Conservation (phyloP, 1,140 invertebrate genomes). For the Cydia fagiglandana region DNA sequence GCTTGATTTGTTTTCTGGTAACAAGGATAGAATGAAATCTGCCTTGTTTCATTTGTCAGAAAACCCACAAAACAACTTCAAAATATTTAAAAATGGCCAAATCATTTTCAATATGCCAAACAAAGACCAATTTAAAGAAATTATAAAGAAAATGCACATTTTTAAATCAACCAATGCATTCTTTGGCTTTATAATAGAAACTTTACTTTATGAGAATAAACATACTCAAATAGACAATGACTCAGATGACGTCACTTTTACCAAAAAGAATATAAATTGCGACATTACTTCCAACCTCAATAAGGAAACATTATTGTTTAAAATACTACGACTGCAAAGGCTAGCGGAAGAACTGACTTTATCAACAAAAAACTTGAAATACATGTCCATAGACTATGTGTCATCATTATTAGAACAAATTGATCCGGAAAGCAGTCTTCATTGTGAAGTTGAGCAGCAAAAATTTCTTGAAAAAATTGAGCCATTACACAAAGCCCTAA, state of each 20-base stretch:
- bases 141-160: slow-evolving; percentile 43
- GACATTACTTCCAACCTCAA: slow-evolving; percentile 44
- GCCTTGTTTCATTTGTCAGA: slow-evolving; percentile 81
- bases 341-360: slow-evolving; percentile 50
- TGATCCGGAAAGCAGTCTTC: slow-evolving; percentile 46
- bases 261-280: slow-evolving; percentile 45
- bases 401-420: slow-evolving; percentile 46
- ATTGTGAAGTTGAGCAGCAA: slow-evolving; percentile 43
- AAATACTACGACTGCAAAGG: slow-evolving; percentile 63
- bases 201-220: slow-evolving; percentile 47
- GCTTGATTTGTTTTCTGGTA: slow-evolving; percentile 86
- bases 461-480: slow-evolving; percentile 46
- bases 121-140: slow-evolving; percentile 45
- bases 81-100: slow-evolving; percentile 83
- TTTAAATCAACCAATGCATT: slow-evolving; percentile 55
- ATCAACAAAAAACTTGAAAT: slow-evolving; percentile 18
- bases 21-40: slow-evolving; percentile 80
- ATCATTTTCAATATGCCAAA: slow-evolving; percentile 79
- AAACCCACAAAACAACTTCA: slow-evolving; percentile 87
- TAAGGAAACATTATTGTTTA: slow-evolving; percentile 53
- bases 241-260: neutral
- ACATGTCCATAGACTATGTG: slow-evolving; percentile 49
- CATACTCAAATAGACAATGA: neutral
- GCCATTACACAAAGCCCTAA: slow-evolving; percentile 51
- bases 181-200: slow-evolving; percentile 58